Evolutionary conservation across 2,888 invertebrate genomes (phyloP).

Genomic region (Matsumyia berberina): DNA sequence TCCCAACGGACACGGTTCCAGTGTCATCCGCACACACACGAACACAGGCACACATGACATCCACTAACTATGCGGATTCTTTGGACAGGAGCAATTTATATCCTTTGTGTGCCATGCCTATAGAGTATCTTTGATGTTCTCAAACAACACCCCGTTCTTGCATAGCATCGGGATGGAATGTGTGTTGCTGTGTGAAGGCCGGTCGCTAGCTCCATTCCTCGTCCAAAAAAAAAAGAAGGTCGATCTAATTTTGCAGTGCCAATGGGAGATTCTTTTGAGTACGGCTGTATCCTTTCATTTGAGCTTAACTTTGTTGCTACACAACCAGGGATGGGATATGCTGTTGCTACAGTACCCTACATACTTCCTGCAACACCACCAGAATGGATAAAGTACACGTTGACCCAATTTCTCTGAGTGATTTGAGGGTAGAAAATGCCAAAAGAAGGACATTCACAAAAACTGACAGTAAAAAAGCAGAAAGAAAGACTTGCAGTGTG

Average conservation of each 20-base stretch:
- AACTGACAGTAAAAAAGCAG: slow-evolving; percentile 23
- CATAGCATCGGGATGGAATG: slow-evolving; percentile 35
- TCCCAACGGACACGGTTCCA: slow-evolving; percentile 49
- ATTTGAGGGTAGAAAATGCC: slow-evolving; percentile 50
- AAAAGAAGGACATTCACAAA: slow-evolving; percentile 48
- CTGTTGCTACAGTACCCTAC: slow-evolving; percentile 28
- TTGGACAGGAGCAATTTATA: slow-evolving; percentile 74
- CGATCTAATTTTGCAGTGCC: slow-evolving; percentile 67
- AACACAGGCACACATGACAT: slow-evolving; percentile 50
- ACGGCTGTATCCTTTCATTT: slow-evolving; percentile 41
- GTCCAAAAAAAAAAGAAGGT: slow-evolving; percentile 57
- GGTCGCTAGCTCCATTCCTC: slow-evolving; percentile 14
- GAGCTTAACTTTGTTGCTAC: slow-evolving; percentile 56
- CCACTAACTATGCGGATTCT: slow-evolving; percentile 73
- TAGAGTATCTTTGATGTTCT: slow-evolving; percentile 67
- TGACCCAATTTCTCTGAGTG: slow-evolving; percentile 72
- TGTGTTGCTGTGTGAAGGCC: slow-evolving; percentile 66
- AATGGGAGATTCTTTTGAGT: slow-evolving; percentile 70
- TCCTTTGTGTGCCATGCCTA: slow-evolving; percentile 70
- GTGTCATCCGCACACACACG: slow-evolving; percentile 30
- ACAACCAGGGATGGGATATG: slow-evolving; percentile 5
- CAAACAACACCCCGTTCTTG: slow-evolving; percentile 55
- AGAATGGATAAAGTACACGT: slow-evolving; percentile 31
- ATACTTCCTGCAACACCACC: slow-evolving; percentile 45
- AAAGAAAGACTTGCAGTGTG: background rate